A percentile compares a stretch with the other conserved stretches of the same genome.
Evolutionary conservation across 2,113 vertebrate genomes (phyloP).

Genomic region (Echinops telfairi): DNA sequence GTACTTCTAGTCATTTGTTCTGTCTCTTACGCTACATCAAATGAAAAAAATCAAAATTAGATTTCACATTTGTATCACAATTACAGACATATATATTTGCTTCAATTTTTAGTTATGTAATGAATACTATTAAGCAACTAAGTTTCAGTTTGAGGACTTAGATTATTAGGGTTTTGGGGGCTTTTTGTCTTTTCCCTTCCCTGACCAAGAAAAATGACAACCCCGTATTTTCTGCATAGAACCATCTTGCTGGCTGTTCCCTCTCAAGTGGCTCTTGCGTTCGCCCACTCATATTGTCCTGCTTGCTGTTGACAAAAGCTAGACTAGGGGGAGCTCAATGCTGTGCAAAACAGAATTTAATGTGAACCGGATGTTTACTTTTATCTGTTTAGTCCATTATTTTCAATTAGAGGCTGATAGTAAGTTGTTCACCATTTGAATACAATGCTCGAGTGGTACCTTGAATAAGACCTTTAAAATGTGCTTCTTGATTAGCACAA

Average conservation of each 20-base stretch:
- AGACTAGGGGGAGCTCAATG: not conserved
- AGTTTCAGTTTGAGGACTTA: constrained; percentile 1
- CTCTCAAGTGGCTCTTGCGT: not conserved
- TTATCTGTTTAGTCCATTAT: not conserved
- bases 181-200: constrained; percentile 11
- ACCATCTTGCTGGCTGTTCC: constrained; percentile 45
- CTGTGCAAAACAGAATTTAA: not conserved
- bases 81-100: not conserved
- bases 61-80: constrained; percentile 44
- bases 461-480: constrained; percentile 5
- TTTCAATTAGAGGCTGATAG: constrained; percentile 28
- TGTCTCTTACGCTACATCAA: constrained; percentile 44
- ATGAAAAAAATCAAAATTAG: constrained; percentile 59
- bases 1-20: not conserved
- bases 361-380: not conserved
- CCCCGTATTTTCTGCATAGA: constrained; percentile 12
- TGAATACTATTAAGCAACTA: constrained; percentile 21
- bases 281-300: not conserved
- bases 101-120: constrained; percentile 7
- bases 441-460: not conserved
- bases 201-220: constrained; percentile 50
- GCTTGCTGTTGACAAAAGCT: constrained; percentile 37
- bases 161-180: not conserved
- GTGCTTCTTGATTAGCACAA: not conserved
- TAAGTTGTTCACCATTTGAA: constrained; percentile 1